These are phyloP conservation scores for Pyrrhosoma nymphula DNA, from an alignment of 2,888 invertebrate genomes.

Conservation along the genomic window DNA sequence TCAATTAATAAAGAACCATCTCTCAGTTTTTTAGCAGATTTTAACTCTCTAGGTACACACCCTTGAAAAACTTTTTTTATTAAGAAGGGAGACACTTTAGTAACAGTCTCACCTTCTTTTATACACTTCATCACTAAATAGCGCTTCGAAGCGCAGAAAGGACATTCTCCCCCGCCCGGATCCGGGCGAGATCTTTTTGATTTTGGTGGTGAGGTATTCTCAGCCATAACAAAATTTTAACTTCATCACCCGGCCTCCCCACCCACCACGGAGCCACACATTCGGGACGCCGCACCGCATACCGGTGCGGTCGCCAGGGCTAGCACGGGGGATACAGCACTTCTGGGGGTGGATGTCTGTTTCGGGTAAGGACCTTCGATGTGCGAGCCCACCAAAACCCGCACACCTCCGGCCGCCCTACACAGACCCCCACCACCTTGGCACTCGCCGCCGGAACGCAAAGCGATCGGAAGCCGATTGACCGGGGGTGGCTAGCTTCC, in stretches of 20 bases:
- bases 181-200: background rate
- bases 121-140: background rate
- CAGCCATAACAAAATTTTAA: background rate
- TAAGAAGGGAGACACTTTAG: background rate
- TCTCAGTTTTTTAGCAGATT: background rate
- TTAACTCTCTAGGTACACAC: background rate
- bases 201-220: background rate
- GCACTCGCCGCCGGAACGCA: too few relatives aligned
- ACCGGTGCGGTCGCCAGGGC: too few relatives aligned
- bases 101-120: background rate
- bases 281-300: background rate
- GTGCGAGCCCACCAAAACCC: too few relatives aligned
- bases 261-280: background rate
- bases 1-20: too few relatives aligned
- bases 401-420: too few relatives aligned
- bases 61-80: background rate
- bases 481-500: too few relatives aligned
- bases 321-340: too few relatives aligned
- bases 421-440: too few relatives aligned
- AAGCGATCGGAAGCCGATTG: too few relatives aligned
- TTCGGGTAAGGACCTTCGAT: too few relatives aligned
- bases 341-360: too few relatives aligned
- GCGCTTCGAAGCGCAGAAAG: background rate
- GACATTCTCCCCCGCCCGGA: background rate
- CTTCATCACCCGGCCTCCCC: background rate